Evolutionary conservation across 92 coral and sea anemone species (phyloP).

Genomic region (Hydrozoanthus gracilis): DNA sequence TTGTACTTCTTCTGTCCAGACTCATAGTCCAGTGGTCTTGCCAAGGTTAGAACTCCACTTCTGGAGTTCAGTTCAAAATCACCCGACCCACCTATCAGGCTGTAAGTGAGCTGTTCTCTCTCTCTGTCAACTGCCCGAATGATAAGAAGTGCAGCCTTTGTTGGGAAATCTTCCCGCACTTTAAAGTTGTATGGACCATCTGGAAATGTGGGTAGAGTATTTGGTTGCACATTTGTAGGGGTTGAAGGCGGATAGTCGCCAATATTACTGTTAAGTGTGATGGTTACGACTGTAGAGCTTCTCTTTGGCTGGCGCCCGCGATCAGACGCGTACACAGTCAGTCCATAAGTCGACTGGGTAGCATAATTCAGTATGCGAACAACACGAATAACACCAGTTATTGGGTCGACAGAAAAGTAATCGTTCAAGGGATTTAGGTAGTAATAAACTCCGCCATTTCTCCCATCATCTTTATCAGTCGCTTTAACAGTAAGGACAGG

Average conservation of each 20-base stretch:
- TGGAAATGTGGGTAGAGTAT: constrained; percentile 68
- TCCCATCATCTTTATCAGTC: constrained; percentile 62
- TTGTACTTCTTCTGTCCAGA: constrained; percentile 39
- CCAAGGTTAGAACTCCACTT: constrained; percentile 63
- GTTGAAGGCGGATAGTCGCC: constrained; percentile 50
- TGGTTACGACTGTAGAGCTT: constrained; percentile 12
- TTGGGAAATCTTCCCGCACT: constrained; percentile 69
- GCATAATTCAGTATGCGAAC: constrained; percentile 46
- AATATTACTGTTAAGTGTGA: constrained; percentile 10
- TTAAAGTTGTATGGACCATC: constrained; percentile 58
- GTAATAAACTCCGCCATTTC: constrained; percentile 71
- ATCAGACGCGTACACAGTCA: constrained; percentile 55
- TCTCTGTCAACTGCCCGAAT: constrained; percentile 68
- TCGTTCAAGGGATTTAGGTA: constrained; percentile 52
- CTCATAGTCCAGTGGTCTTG: constrained; percentile 51
- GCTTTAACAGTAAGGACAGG: constrained; percentile 58
- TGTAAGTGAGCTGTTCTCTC: constrained; percentile 56
- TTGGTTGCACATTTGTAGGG: constrained; percentile 41
- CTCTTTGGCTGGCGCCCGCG: constrained; percentile 49
- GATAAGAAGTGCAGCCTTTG: constrained; percentile 49
- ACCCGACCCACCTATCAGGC: constrained; percentile 48
- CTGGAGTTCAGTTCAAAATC: constrained; percentile 44
- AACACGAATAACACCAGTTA: constrained; percentile 64
- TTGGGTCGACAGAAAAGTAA: constrained; percentile 65
- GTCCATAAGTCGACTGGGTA: not conserved